Evolutionary conservation across 2,113 vertebrate genomes (phyloP), one percentile per base, ranked within the genome.

Genomic region (Mesembrinibis cayennensis): DNA sequence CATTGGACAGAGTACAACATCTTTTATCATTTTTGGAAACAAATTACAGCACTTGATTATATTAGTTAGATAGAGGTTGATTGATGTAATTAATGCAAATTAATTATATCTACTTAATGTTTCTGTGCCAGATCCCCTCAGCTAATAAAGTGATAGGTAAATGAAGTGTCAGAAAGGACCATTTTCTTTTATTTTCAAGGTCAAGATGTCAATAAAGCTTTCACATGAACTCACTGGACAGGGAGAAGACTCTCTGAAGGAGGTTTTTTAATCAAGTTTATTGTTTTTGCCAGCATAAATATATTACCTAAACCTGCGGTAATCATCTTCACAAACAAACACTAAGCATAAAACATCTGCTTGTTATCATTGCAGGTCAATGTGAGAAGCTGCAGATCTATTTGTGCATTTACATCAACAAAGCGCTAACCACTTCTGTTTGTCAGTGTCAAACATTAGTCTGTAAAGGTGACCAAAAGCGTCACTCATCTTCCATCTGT

Each of bases 171-270:
- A 95, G 84, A 96, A 47, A 82, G 79, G 44, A 96, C 80, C 73
- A 70, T 95, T 95, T 94, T 62, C 69, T 95, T 77, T 81, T 61
- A 76, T 82, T 95, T 97, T 96, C 93, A 98, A 97, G 95, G 97
- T 97, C 94, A 97, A 66, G 47, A 63, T 87, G 65, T 92, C 96
- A 96, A 94, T 96, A 95, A 97, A 91, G 44, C 61, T 66, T 86
- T 9, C 9, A 50, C 38, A 70, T 44, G 63, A 95, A 95, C 85
- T 96, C 44, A 86, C 69, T 90, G 82, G 58, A 49, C 44, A 82
- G 13, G 45, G 40, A 79, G 40, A 93, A 93, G 53, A 34, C 18
- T 61, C 47, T 32, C 16, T 36, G 44, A 82, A 93, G 38, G 18
- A 86, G 78, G 19, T 32, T 47, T 93, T 82, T 87, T 84, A 96